Evolutionary conservation across 2,797 vertebrate genomes (phyloP), one percentile per base, ranked within the genome.

Genomic region (Sebastes taczanowskii): DNA sequence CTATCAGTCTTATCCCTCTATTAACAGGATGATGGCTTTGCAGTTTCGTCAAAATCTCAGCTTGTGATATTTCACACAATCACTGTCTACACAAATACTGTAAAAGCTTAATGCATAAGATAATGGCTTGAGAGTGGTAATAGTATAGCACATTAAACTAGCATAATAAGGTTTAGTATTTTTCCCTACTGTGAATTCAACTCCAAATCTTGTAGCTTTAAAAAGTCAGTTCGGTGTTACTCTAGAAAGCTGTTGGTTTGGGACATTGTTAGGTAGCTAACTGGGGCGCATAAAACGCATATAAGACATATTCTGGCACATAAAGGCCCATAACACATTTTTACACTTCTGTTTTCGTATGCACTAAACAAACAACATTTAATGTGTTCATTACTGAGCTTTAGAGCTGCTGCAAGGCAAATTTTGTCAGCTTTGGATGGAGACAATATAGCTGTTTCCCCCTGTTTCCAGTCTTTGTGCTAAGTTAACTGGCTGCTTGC

Each of bases 11-110:
- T 70, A 67, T 85, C 27, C 56, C 60, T 69, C 52, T 35, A 73
- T 80, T 80, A 85, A 78, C 64, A 71, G 25, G 20, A 84, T 68
- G 42, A 81, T 18, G 55, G 67, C 74, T 83, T 60, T 66, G 66
- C 68, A 62, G 35, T 55, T 34, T 5, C 77, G 77, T 74, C 23
- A 74, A 52, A 76, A 80, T 84, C 34, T 61, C 42, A 20, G 42
- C 42, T 32, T 49, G 18, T 29, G 56, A 27, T 25, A 32, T 67
- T 60, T 77, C 25, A 66, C 18, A 53, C 2, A 7, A 35, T 10
- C 65, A 11, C 9, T 42, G 58, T 56, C n/a, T 46, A 68, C 22
- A 66, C 23, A 67, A 78, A 67, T 49, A n/a, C 10, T 20, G 3
- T 64, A 10, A 38, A 18, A 11, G 13, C 13, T 69, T 35, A 25